phyloP scores from a whole-genome alignment of 1,140 invertebrate species.

The Globodera rostochiensis region DNA sequence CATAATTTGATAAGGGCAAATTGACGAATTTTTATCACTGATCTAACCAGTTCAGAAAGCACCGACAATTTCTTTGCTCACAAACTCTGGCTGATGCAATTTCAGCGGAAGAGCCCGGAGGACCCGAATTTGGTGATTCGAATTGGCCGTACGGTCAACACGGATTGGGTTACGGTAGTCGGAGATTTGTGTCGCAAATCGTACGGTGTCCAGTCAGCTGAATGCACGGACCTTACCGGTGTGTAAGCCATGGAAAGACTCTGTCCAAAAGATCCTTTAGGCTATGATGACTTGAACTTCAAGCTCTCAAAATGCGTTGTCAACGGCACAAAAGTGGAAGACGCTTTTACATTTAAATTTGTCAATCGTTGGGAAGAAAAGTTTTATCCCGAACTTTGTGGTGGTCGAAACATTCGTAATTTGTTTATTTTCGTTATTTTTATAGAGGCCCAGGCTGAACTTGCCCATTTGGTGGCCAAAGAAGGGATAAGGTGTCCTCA shows the following conservation, averaged over 20 bases:
- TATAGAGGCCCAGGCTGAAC: constrained; percentile 1
- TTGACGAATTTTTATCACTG: no score
- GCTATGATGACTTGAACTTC: constrained; percentile 8
- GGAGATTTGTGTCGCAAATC: neutral
- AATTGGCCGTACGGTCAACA: neutral
- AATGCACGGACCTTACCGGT: neutral
- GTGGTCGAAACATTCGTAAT: neutral
- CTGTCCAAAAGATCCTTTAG: neutral
- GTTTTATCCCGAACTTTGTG: constrained; percentile 5
- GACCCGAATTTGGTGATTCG: neutral
- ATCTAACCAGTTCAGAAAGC: no score
- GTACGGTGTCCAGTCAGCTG: neutral
- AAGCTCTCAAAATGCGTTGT: neutral
- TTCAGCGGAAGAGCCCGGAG: neutral
- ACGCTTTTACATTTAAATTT: neutral
- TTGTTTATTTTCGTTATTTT: neutral
- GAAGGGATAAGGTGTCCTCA: constrained; percentile 6
- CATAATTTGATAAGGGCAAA: no score
- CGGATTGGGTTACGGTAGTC: neutral
- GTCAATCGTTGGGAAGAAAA: neutral
- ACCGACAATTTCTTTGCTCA: no score
- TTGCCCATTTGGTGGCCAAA: neutral
- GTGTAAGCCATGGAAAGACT: no score
- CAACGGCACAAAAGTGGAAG: neutral
- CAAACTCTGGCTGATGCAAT: neutral